Conservation (phyloP, 2,797 vertebrate species). For the Jordanella pulchra region DNA sequence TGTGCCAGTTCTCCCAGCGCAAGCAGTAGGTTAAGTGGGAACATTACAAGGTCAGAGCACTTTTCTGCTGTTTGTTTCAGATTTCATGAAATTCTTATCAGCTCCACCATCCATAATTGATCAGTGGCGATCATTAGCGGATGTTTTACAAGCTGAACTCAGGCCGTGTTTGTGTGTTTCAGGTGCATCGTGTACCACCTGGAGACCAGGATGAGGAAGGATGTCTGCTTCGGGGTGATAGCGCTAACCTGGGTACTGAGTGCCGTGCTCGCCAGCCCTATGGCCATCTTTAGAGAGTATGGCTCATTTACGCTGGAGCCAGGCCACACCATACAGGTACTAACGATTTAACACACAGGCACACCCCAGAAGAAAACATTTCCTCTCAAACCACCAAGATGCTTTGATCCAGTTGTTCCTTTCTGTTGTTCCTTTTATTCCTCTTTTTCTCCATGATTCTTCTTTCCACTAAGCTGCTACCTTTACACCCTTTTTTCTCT, state of each 20-base stretch:
- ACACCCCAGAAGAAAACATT: background rate
- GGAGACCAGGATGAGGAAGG: slow-evolving; percentile 91
- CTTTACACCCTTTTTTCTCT: background rate
- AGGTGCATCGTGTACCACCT: slow-evolving; percentile 92
- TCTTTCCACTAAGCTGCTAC: background rate
- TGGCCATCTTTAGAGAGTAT: slow-evolving; percentile 94
- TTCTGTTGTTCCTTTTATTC: background rate
- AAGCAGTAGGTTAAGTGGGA: background rate
- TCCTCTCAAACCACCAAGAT: background rate
- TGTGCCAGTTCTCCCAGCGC: background rate
- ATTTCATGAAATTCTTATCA: background rate
- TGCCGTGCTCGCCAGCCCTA: slow-evolving; percentile 88
- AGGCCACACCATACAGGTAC: slow-evolving; percentile 84
- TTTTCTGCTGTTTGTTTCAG: background rate
- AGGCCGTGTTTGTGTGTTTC: slow-evolving; percentile 21
- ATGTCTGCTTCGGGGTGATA: slow-evolving; percentile 90
- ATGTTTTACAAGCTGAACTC: background rate
- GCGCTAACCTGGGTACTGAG: slow-evolving; percentile 89
- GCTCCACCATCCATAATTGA: background rate
- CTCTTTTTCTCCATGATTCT: background rate
- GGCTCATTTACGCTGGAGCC: slow-evolving; percentile 85
- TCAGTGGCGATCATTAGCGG: no score
- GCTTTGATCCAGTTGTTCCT: background rate
- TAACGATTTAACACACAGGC: background rate
- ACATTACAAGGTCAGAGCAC: background rate